A percentile compares a stretch with the other conserved stretches of the same genome.
phyloP scores from a whole-genome alignment of 1,140 invertebrate genomes.

The Phthorimaea operculella region DNA sequence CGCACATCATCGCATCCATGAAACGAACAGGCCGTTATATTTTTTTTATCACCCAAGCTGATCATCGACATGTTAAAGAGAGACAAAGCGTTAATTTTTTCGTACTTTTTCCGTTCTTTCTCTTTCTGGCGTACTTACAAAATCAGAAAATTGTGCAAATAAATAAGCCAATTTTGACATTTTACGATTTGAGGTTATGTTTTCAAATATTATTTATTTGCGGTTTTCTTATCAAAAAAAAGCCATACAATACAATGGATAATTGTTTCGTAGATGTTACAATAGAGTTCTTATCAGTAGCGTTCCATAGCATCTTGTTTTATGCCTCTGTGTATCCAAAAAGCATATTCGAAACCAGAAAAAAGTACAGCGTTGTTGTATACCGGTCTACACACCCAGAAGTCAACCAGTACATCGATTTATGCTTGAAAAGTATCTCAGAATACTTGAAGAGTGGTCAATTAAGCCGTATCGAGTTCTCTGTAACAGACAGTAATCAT shows the following conservation, averaged over 20 bases:
- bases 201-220: too few species aligned
- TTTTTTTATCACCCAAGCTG: too few species aligned
- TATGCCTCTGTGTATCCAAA: slow-evolving; percentile 69
- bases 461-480: slow-evolving; percentile 62
- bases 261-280: slow-evolving; percentile 47
- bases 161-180: too few species aligned
- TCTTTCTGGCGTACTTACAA: too few species aligned
- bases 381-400: slow-evolving; percentile 70
- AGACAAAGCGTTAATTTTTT: too few species aligned
- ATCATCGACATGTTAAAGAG: too few species aligned
- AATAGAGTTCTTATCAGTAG: slow-evolving; percentile 71
- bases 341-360: slow-evolving; percentile 70
- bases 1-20: too few species aligned
- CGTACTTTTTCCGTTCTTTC: too few species aligned
- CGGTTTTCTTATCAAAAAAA: too few species aligned
- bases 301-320: slow-evolving; percentile 70
- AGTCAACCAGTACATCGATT: slow-evolving; percentile 70
- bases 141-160: too few species aligned
- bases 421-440: slow-evolving; percentile 58
- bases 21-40: too few species aligned
- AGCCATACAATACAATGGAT: slow-evolving; percentile 31
- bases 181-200: too few species aligned
- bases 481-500: slow-evolving; percentile 38
- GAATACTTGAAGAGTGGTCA: slow-evolving; percentile 58
- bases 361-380: slow-evolving; percentile 69